Evolutionary conservation across 1,140 invertebrate genomes (phyloP).

Genomic region (Drosophila pseudoananassae): DNA sequence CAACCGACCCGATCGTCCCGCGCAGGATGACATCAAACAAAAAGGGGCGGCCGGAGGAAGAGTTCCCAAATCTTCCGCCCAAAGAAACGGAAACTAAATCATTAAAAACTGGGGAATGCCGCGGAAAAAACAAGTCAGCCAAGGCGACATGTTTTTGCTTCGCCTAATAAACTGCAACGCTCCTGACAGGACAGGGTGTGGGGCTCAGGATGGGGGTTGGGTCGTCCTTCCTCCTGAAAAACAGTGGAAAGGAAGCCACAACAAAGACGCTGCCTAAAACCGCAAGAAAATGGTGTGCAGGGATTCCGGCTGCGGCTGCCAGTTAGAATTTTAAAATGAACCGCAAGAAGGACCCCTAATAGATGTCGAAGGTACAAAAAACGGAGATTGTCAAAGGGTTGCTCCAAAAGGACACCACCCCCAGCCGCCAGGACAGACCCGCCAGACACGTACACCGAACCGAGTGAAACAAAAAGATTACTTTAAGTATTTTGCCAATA

Average conservation of each 20-base stretch:
- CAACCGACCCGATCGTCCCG: constrained; percentile 49
- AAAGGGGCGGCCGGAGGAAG: constrained; percentile 26
- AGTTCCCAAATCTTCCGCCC: neutral
- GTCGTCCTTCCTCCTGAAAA: neutral
- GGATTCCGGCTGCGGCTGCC: constrained; percentile 43
- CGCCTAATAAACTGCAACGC: constrained; percentile 76
- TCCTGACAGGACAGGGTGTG: constrained; percentile 30
- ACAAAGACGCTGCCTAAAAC: constrained; percentile 60
- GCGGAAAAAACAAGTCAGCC: constrained; percentile 52
- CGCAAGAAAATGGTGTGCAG: constrained; percentile 58
- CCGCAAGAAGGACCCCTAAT: constrained; percentile 49
- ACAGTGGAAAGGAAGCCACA: constrained; percentile 34
- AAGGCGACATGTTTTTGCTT: constrained; percentile 76
- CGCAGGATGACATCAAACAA: constrained; percentile 66
- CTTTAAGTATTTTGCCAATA: constrained; percentile 83
- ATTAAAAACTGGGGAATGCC: constrained; percentile 57
- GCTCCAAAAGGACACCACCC: constrained; percentile 14
- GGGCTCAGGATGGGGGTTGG: neutral
- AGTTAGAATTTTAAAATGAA: constrained; percentile 64
- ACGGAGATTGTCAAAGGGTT: constrained; percentile 65
- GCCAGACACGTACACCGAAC: constrained; percentile 18
- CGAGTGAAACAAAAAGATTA: constrained; percentile 60
- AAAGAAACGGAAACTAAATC: constrained; percentile 55
- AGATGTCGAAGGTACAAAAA: constrained; percentile 54
- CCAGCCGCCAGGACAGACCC: neutral